Conservation (phyloP, 2,888 invertebrate species). For the Seira musarum region DNA sequence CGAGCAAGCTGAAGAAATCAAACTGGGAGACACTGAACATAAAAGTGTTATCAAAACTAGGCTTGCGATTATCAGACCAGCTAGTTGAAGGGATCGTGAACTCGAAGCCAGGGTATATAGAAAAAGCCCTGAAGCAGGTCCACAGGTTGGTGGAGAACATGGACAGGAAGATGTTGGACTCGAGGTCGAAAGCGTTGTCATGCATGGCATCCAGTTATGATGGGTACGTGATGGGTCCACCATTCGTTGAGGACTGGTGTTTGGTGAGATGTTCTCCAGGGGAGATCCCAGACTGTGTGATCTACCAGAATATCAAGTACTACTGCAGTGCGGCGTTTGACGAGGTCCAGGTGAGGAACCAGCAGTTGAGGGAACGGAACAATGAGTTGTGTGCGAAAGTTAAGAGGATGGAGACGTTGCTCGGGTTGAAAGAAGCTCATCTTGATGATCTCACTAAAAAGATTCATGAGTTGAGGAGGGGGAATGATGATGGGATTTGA, state of each 20-base stretch:
- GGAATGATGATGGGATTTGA: neutral
- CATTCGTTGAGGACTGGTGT: slow-evolving; percentile 40
- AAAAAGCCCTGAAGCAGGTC: slow-evolving; percentile 40
- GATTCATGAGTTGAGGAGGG: slow-evolving; percentile 54
- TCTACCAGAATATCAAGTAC: slow-evolving; percentile 57
- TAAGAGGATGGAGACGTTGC: slow-evolving; percentile 58
- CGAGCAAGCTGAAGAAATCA: slow-evolving; percentile 53
- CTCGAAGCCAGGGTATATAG: slow-evolving; percentile 54
- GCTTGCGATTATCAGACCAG: slow-evolving; percentile 34
- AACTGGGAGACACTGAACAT: slow-evolving; percentile 64
- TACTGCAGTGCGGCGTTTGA: slow-evolving; percentile 41
- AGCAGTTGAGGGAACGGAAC: slow-evolving; percentile 48
- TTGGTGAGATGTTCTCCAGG: slow-evolving; percentile 41
- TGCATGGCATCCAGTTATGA: slow-evolving; percentile 45
- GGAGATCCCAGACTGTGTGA: slow-evolving; percentile 57
- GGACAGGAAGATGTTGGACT: slow-evolving; percentile 33
- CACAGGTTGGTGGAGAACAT: slow-evolving; percentile 41
- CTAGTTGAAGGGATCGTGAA: slow-evolving; percentile 52
- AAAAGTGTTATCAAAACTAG: slow-evolving; percentile 54
- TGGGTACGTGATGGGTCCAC: neutral
- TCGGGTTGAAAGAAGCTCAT: slow-evolving; percentile 59
- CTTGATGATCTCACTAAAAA: slow-evolving; percentile 58
- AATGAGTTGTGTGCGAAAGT: slow-evolving; percentile 60
- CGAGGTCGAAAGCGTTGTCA: slow-evolving; percentile 14
- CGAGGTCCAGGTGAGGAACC: slow-evolving; percentile 36